Evolutionary conservation across 2,888 invertebrate species (phyloP), one percentile per base, ranked within the genome.

Genomic region (Nemotelus pantherinus): DNA sequence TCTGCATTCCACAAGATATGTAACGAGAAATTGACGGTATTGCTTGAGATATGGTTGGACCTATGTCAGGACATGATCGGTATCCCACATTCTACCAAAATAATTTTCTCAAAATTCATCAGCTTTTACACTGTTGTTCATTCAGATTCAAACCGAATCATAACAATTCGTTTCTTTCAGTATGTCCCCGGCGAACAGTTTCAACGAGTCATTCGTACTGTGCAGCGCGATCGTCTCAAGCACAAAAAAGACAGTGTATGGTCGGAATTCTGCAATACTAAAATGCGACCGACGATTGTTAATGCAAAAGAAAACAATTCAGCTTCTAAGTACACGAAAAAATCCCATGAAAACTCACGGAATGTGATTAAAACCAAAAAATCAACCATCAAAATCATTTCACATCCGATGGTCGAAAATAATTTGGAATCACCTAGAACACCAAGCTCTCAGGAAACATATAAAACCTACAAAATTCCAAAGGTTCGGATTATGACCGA

Each of bases 171-270:
- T 43, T 48, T 50, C 39, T 72, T 76, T 2, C 57, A 80, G 79
- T 79, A 79, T 48, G 71, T 79, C 48, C 70, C 80, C 9, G 65
- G 53, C 6, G 77, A 78, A 3, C 76, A 80, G 72, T 77, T 80
- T 63, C 67, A 79, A 72, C 50, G 55, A 5, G 55, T 80, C n/a
- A 77, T 80, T 45, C 77, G 78, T 64, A 68, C 70, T 7, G 80
- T 80, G 3, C 77, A 79, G 41, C 68, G 50, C 9, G 79, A 80
- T 72, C 79, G 79, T 53, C 3, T 72, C 0, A 78, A 78, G 47
- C 53, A 76, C 4, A 77, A 78, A 41, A 77, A 78, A 76, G 75
- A 72, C 4, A 55, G n/a, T 7, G 55, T 79, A n/a, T 80, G 80
- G 79, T 60, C 47, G 6, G 77, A 79, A 25, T 53, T 77, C 39